Evolutionary conservation across 2,113 vertebrate species (phyloP).

Genomic region (Excalfactoria chinensis): DNA sequence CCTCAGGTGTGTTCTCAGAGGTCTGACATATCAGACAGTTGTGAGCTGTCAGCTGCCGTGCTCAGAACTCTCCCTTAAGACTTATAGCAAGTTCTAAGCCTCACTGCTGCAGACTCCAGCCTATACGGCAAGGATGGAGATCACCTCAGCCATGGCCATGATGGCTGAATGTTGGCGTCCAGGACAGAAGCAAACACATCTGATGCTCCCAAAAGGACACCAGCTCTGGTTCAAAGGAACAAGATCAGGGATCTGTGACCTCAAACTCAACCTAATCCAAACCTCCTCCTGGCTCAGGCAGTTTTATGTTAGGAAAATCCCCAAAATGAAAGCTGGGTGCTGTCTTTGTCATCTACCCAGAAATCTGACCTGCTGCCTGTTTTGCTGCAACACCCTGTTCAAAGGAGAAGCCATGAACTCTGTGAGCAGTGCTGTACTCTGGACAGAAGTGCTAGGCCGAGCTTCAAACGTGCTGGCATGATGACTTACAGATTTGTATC

Average conservation of each 20-base stretch:
- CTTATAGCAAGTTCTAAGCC: too few relatives aligned
- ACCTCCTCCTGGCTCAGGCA: neutral
- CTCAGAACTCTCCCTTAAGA: neutral
- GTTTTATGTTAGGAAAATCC: neutral
- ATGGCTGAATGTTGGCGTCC: neutral
- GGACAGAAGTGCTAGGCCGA: conserved; percentile 13
- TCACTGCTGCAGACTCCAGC: neutral
- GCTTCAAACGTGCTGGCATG: neutral
- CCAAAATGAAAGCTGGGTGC: neutral
- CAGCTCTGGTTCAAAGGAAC: neutral
- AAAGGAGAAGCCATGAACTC: neutral
- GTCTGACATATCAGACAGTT: neutral
- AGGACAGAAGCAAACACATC: neutral
- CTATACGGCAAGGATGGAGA: neutral
- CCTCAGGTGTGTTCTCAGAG: neutral
- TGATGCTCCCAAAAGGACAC: neutral
- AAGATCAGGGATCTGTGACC: neutral
- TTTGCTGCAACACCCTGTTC: neutral
- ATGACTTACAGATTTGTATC: neutral
- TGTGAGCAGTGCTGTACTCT: neutral
- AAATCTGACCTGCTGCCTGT: neutral
- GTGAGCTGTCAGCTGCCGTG: neutral
- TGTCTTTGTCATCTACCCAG: neutral
- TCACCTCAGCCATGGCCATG: neutral
- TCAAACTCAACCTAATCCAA: neutral